Evolutionary conservation across 2,797 vertebrate species (phyloP), one percentile per base, ranked within the genome.

Genomic region (Novumbra hubbsi): DNA sequence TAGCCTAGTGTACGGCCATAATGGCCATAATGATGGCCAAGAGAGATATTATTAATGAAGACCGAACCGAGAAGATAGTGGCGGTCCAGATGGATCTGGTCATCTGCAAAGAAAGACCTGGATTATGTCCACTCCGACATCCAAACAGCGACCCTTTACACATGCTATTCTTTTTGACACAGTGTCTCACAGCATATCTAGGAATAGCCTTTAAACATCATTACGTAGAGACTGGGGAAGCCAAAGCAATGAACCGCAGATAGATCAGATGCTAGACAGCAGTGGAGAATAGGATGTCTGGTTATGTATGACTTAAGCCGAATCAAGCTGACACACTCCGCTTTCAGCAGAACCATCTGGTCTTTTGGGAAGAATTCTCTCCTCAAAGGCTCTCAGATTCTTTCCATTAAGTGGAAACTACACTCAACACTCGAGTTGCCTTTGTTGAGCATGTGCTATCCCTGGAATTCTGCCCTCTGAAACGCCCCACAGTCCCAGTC

Each of bases 371-470:
- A 82, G 86, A 80, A 79, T 89, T 89, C 90, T 84, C 79, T 82
- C 67, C 72, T 32, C 74, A 86, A 82, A 90, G 73, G 68, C 72
- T 50, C 19, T 3, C 5, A 81, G 82, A 88, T 92, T 91, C 85
- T 89, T 92, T 93, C 92, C 90, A 87, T 85, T 71, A 85, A 86
- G 52, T 85, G 85, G 85, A 88, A 88, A 81, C 86, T 80, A 68
- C 79, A 86, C 83, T 91, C 88, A 89, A 82, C 86, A 83, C 86
- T 87, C 84, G 82, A 79, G 85, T 86, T 88, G 82, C 77, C 84
- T 86, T 78, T 80, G 81, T 77, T 52, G 76, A 85, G 85, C 83
- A 77, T 83, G 81, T 83, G 72, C 73, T 81, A 91, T 92, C 84
- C 83, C 85, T 89, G 90, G 86, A 90, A 91, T 93, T 83, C 80